phyloP scores from a whole-genome alignment of 2,113 vertebrate genomes.

The Columba janthina region DNA sequence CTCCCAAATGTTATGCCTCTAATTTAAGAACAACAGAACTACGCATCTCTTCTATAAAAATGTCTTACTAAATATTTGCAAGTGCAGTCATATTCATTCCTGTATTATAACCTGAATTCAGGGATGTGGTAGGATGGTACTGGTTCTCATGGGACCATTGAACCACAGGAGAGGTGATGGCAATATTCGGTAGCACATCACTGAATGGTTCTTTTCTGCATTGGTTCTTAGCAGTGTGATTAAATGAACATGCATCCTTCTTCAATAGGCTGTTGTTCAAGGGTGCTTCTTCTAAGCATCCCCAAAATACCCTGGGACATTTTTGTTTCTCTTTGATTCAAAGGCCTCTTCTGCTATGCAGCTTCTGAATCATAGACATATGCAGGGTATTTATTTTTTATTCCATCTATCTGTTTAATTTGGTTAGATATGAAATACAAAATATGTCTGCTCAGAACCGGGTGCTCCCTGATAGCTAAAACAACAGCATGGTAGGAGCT shows the following conservation, averaged over 20 bases:
- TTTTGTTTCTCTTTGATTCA: background rate
- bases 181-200: background rate
- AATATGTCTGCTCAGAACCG: background rate
- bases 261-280: background rate
- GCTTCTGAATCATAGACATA: background rate
- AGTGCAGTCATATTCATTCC: background rate
- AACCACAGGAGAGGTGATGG: background rate
- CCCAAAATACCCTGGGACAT: background rate
- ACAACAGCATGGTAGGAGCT: background rate
- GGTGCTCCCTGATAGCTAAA: background rate
- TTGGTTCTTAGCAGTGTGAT: background rate
- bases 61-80: background rate
- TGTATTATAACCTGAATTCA: background rate
- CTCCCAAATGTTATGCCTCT: background rate
- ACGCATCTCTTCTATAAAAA: background rate
- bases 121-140: background rate
- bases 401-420: background rate
- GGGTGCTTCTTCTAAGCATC: background rate
- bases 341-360: background rate
- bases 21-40: background rate
- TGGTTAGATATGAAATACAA: background rate
- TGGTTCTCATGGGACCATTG: background rate
- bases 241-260: background rate
- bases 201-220: background rate
- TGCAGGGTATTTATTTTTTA: background rate